A percentile compares a stretch with the other conserved stretches of the same genome.
Evolutionary conservation across 2,113 vertebrate genomes (phyloP).

Genomic region (Dasyornis broadbenti): DNA sequence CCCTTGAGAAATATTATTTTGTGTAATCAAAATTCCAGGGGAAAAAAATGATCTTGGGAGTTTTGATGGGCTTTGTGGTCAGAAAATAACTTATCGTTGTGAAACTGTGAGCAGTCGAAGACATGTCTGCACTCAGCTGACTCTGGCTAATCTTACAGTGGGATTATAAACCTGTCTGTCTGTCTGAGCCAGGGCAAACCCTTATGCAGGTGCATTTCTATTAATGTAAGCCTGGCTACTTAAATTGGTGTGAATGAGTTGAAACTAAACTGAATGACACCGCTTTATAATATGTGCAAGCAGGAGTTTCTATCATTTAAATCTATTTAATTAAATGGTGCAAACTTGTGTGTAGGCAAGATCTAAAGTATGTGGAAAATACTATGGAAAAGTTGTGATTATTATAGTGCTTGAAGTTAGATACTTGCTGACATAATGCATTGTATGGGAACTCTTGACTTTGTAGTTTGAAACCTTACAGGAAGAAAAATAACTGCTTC

Average conservation of each 20-base stretch:
- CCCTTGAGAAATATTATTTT: not conserved
- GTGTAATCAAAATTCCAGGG: not conserved
- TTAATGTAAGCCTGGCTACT: not conserved
- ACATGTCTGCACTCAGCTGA: not conserved
- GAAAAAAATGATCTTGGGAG: not conserved
- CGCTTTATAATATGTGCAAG: not conserved
- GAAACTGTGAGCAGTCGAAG: not conserved
- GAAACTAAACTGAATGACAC: not conserved
- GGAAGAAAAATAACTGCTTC: not conserved
- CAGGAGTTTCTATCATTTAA: not conserved
- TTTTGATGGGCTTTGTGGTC: not conserved
- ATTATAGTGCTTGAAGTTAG: not conserved
- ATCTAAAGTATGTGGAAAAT: not conserved
- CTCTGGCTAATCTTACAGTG: not conserved
- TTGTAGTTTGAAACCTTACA: not conserved
- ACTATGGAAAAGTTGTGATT: not conserved
- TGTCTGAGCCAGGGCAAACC: not conserved
- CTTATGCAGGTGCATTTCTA: not conserved
- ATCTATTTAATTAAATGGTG: not conserved
- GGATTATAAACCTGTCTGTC: slow-evolving; percentile 21
- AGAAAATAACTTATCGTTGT: not conserved
- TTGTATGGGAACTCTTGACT: not conserved
- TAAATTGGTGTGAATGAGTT: not conserved
- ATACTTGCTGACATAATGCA: not conserved
- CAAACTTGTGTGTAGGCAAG: not conserved